A percentile compares a stretch with the other conserved stretches of the same genome.
phyloP scores from a whole-genome alignment of 2,888 invertebrate genomes.

The Lasioglossum vierecki region DNA sequence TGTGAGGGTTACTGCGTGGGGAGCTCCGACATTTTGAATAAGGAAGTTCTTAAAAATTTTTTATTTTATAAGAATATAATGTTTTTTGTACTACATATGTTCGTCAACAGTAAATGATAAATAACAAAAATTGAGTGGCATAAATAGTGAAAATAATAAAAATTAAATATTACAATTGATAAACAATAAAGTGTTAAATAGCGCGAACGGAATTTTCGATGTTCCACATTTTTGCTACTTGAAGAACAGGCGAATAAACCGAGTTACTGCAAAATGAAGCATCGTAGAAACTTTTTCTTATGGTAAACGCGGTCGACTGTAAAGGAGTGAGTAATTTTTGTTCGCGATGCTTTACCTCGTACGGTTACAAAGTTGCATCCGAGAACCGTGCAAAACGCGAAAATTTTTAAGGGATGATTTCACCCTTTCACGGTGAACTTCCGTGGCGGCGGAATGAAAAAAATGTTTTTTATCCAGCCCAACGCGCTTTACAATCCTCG shows the following conservation, averaged over 20 bases:
- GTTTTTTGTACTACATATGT: too few species aligned
- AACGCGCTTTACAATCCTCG: background rate
- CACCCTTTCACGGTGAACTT: constrained; percentile 5
- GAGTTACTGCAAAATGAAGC: background rate
- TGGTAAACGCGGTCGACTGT: background rate
- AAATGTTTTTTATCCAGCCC: constrained; percentile 5
- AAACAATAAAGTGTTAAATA: background rate
- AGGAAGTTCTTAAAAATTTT: background rate
- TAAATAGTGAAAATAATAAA: background rate
- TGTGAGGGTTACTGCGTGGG: background rate
- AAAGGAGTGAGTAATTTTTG: constrained; percentile 5
- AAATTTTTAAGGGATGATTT: constrained; percentile 8
- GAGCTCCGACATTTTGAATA: background rate
- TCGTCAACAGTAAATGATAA: background rate
- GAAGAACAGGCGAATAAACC: background rate
- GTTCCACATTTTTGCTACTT: background rate
- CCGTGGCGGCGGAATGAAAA: constrained; percentile 1
- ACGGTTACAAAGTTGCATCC: constrained; percentile 1
- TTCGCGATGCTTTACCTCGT: background rate
- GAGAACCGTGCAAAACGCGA: constrained; percentile 1
- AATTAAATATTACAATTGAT: background rate
- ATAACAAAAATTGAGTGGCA: background rate
- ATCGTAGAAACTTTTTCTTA: background rate
- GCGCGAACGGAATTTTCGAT: background rate
- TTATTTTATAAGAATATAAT: too few species aligned